Conservation (phyloP, 2,888 invertebrate genomes). For the Neuroscelio doddi region DNA sequence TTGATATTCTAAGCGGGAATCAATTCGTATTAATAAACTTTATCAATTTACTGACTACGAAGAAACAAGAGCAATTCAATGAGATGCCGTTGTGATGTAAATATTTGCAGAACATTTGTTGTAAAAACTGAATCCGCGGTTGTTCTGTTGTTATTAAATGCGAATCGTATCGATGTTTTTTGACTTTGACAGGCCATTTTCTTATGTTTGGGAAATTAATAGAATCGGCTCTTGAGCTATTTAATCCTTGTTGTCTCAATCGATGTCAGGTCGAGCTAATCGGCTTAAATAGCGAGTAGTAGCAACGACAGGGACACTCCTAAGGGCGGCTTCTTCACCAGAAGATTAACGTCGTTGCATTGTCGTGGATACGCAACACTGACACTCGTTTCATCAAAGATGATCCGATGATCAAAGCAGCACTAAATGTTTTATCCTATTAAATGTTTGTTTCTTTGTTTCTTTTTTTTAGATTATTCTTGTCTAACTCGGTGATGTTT, state of each 20-base stretch:
- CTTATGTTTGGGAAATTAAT: slow-evolving; percentile 33
- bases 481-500: no score
- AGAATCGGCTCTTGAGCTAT: slow-evolving; percentile 44
- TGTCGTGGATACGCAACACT: not conserved
- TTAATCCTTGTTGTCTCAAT: slow-evolving; percentile 41
- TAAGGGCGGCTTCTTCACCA: slow-evolving; percentile 34
- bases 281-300: slow-evolving; percentile 50
- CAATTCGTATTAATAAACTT: not conserved
- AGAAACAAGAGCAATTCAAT: no score
- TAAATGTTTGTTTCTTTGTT: no score
- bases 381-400: slow-evolving; percentile 24
- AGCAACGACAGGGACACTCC: slow-evolving; percentile 41
- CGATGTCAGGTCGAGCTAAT: slow-evolving; percentile 46
- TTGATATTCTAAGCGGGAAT: slow-evolving; percentile 41
- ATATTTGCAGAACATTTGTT: no score
- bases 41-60: no score
- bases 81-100: no score
- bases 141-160: no score
- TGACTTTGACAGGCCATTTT: slow-evolving; percentile 23
- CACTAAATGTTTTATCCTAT: slow-evolving; percentile 8
- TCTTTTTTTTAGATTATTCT: no score
- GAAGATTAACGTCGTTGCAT: not conserved
- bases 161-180: no score
- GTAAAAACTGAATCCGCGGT: no score
- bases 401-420: slow-evolving; percentile 18